phyloP scores from a whole-genome alignment of 2,797 vertebrate genomes.

The Luscinia luscinia region DNA sequence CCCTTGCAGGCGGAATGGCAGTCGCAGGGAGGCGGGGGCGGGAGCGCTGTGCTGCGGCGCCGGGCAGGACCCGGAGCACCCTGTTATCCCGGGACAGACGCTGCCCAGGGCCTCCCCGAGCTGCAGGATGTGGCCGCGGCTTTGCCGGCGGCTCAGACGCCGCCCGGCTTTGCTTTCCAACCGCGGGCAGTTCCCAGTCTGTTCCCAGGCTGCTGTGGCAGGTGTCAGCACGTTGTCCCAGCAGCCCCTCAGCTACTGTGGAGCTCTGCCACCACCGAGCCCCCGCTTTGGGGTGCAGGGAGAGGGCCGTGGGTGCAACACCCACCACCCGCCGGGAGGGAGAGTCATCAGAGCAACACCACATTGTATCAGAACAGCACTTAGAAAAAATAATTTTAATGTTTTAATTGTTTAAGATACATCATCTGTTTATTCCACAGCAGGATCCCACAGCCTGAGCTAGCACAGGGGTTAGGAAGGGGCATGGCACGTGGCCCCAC shows the following conservation, averaged over 20 bases:
- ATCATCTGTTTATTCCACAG: not conserved
- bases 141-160: not conserved
- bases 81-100: not conserved
- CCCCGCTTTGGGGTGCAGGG: not conserved
- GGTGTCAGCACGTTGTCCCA: fast-evolving
- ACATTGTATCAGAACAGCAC: not conserved
- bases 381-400: slow-evolving; percentile 60
- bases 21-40: not conserved
- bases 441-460: not conserved
- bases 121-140: not conserved
- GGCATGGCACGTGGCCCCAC: fast-evolving
- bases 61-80: not conserved
- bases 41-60: not conserved
- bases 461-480: not conserved
- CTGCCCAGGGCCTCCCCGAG: not conserved
- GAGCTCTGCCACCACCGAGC: not conserved
- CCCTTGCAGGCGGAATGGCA: not conserved
- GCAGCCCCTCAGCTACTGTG: not conserved
- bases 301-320: fast-evolving
- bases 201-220: not conserved
- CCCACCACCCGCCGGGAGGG: fast-evolving
- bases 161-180: fast-evolving
- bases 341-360: not conserved
- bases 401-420: not conserved
- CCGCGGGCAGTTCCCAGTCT: fast-evolving